phyloP scores from a whole-genome alignment of 1,140 invertebrate species.

The Drosophila nasuta region DNA sequence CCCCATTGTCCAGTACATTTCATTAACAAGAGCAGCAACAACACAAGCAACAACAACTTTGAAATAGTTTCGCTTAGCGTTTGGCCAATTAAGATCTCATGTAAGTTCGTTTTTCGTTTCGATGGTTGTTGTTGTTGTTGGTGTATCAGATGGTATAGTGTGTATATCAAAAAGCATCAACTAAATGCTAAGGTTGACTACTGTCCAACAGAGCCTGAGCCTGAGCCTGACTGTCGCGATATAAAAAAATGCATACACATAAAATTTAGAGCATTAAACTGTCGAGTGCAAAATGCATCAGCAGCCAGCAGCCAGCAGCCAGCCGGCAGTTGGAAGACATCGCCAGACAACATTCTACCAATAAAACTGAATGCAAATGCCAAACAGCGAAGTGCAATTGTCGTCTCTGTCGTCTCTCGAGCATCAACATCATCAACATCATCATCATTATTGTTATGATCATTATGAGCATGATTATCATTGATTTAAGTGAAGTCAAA shows the following conservation, averaged over 20 bases:
- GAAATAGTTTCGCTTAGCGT: conserved; percentile 60
- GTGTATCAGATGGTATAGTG: conserved; percentile 20
- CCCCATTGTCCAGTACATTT: conserved; percentile 71
- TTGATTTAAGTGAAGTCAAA: conserved; percentile 73
- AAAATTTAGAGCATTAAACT: conserved; percentile 82
- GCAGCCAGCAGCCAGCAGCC: conserved; percentile 2
- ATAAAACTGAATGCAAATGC: conserved; percentile 75
- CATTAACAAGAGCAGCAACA: conserved; percentile 65
- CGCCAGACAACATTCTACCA: conserved; percentile 42
- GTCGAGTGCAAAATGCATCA: conserved; percentile 52
- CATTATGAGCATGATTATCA: conserved; percentile 54
- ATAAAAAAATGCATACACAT: conserved; percentile 76
- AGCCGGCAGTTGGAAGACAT: too few species aligned
- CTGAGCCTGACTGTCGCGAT: conserved; percentile 42
- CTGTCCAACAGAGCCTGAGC: conserved; percentile 36
- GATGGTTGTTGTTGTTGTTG: conserved; percentile 27
- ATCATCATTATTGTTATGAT: conserved; percentile 36
- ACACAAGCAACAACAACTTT: conserved; percentile 19
- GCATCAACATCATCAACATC: conserved; percentile 37
- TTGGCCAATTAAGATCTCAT: conserved; percentile 73
- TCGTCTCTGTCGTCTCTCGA: conserved; percentile 11
- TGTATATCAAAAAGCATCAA: conserved; percentile 63
- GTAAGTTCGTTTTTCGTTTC: conserved; percentile 37
- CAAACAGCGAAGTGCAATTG: conserved; percentile 74
- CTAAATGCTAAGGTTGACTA: conserved; percentile 81